A percentile compares a stretch with the other conserved stretches of the same genome.
phyloP scores from a whole-genome alignment of 2,888 invertebrate species.

The Deroplatys truncata region DNA sequence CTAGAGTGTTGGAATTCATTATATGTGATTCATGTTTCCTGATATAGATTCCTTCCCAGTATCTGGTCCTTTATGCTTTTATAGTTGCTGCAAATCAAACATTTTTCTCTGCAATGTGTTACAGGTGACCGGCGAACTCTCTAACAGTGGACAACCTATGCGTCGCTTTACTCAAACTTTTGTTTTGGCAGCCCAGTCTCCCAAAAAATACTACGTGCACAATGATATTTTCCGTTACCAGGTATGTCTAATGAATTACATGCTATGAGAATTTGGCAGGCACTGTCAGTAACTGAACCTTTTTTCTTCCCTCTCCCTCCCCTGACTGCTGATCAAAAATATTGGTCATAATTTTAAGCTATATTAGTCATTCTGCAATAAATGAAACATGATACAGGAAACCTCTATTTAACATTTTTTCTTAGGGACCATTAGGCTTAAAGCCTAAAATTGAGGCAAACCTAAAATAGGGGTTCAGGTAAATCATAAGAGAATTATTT shows the following conservation, averaged over 20 bases:
- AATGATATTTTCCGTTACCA: slow-evolving; percentile 99
- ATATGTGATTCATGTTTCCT: too few relatives aligned
- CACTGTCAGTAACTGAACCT: background rate
- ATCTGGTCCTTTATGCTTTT: too few relatives aligned
- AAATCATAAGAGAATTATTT: too few relatives aligned
- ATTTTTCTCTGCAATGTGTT: background rate
- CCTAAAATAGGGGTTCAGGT: too few relatives aligned
- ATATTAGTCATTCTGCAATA: too few relatives aligned
- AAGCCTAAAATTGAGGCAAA: too few relatives aligned
- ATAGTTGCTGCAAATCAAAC: too few relatives aligned
- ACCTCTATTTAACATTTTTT: too few relatives aligned
- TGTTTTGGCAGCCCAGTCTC: slow-evolving; percentile 91
- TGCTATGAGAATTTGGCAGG: background rate
- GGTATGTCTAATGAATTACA: slow-evolving; percentile 45
- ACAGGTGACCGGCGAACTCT: slow-evolving; percentile 90
- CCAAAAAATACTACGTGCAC: slow-evolving; percentile 97
- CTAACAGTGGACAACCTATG: slow-evolving; percentile 95
- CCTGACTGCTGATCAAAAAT: background rate
- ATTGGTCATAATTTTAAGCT: background rate
- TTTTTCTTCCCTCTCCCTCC: background rate
- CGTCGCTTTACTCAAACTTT: slow-evolving; percentile 97
- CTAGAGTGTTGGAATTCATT: too few relatives aligned
- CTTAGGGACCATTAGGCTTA: too few relatives aligned
- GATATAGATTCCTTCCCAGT: too few relatives aligned
- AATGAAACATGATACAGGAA: too few relatives aligned